A percentile compares a stretch with the other conserved stretches of the same genome.
Conservation (phyloP, 2,888 invertebrate genomes). For the Belgica antarctica region DNA sequence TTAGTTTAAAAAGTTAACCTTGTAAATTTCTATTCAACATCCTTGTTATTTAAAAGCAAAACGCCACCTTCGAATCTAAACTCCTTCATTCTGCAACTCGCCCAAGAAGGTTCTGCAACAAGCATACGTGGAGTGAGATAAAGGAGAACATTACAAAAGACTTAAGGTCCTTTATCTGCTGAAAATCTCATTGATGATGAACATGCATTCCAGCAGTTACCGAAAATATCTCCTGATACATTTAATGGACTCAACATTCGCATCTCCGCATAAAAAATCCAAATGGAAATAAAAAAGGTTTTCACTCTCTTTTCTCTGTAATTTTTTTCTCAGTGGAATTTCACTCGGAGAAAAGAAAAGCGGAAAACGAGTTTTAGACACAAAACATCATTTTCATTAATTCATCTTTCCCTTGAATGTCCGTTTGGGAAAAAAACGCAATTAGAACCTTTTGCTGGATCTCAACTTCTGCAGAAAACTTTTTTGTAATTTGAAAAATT, state of each 20-base stretch:
- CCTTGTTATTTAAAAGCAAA: too few species aligned
- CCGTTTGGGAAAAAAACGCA: background rate
- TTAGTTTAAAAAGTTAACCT: too few species aligned
- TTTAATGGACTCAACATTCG: constrained; percentile 6
- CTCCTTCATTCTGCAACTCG: too few species aligned
- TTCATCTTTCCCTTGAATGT: background rate
- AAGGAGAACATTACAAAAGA: constrained; percentile 11
- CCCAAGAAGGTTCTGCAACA: too few species aligned
- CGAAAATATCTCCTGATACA: background rate
- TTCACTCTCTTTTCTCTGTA: background rate
- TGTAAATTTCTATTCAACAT: too few species aligned
- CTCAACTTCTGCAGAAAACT: background rate
- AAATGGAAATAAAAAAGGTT: constrained; percentile 2
- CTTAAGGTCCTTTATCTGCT: constrained; percentile 4
- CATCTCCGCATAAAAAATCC: too few species aligned
- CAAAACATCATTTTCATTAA: background rate
- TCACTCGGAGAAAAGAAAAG: background rate
- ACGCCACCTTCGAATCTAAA: too few species aligned
- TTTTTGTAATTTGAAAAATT: constrained; percentile 8
- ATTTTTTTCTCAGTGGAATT: background rate
- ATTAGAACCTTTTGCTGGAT: constrained; percentile 1
- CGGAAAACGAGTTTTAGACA: constrained; percentile 2
- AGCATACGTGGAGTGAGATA: constrained; percentile 11
- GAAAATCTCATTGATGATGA: constrained; percentile 13
- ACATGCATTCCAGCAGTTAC: constrained; percentile 7